A percentile compares a stretch with the other conserved stretches of the same genome.
Conservation (phyloP, 37 sponge, comb jelly and placozoan species). For the Chondrilla cf. caribensis region DNA sequence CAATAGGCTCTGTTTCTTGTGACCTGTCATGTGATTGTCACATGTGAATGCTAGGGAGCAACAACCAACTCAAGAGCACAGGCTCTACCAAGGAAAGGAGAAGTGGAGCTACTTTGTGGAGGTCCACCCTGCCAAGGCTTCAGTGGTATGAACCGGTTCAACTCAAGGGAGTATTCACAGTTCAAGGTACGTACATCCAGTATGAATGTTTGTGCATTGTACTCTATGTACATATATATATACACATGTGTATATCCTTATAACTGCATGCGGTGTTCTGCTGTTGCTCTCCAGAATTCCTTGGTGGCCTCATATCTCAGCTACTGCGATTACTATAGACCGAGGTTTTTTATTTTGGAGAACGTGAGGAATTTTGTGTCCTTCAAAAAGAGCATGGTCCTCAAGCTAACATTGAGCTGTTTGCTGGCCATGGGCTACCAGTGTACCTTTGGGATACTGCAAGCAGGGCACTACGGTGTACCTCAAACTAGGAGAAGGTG, state of each 20-base stretch:
- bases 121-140: slow-evolving; percentile 96
- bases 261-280: background rate
- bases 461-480: slow-evolving; percentile 91
- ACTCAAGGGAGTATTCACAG: slow-evolving; percentile 86
- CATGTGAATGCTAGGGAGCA: slow-evolving; percentile 37
- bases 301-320: slow-evolving; percentile 84
- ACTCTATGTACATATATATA: background rate
- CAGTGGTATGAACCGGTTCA: slow-evolving; percentile 95
- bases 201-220: background rate
- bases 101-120: slow-evolving; percentile 90
- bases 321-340: slow-evolving; percentile 90
- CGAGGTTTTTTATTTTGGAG: slow-evolving; percentile 84
- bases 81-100: slow-evolving; percentile 75
- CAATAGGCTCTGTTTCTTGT: too few species aligned
- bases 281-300: slow-evolving; percentile 50
- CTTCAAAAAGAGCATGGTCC: slow-evolving; percentile 88
- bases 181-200: slow-evolving; percentile 56
- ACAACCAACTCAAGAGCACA: slow-evolving; percentile 61
- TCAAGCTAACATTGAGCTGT: slow-evolving; percentile 84
- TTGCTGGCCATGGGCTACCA: slow-evolving; percentile 88
- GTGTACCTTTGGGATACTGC: slow-evolving; percentile 90
- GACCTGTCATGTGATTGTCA: too few species aligned
- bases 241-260: background rate
- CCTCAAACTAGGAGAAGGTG: slow-evolving; percentile 87
- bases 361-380: slow-evolving; percentile 96